phyloP scores from a whole-genome alignment of 2,113 vertebrate species.

The Ophthalmolycus amberensis region DNA sequence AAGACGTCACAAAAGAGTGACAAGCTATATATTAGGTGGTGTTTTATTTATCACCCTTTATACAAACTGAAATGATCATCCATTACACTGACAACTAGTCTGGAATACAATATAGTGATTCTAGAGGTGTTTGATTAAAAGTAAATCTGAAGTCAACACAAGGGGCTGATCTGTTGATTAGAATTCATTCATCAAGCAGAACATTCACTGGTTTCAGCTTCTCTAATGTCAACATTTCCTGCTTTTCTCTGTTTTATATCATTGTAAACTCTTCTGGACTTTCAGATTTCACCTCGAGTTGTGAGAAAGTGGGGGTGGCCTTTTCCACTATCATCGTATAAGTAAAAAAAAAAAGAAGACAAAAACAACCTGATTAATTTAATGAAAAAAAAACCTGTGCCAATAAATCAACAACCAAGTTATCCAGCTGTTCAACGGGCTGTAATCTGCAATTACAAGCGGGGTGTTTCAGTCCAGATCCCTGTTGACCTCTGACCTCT shows the following conservation, averaged over 20 bases:
- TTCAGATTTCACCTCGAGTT: background rate
- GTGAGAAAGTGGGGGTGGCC: no score
- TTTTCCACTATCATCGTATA: no score
- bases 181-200: background rate
- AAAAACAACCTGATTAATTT: no score
- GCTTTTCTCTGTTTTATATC: background rate
- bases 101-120: background rate
- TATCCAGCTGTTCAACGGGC: conserved; percentile 4
- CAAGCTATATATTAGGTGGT: background rate
- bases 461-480: conserved; percentile 11
- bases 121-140: background rate
- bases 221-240: background rate
- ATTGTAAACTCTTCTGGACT: background rate
- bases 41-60: background rate
- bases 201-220: background rate
- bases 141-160: no score
- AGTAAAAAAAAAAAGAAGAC: background rate
- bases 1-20: conserved; percentile 23
- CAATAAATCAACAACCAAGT: conserved; percentile 1
- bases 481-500: conserved; percentile 28
- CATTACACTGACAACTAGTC: background rate
- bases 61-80: background rate
- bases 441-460: conserved; percentile 34
- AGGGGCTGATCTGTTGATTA: background rate
- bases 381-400: background rate